Evolutionary conservation across 2,888 invertebrate species (phyloP).

Genomic region (Cynaeus angustus): DNA sequence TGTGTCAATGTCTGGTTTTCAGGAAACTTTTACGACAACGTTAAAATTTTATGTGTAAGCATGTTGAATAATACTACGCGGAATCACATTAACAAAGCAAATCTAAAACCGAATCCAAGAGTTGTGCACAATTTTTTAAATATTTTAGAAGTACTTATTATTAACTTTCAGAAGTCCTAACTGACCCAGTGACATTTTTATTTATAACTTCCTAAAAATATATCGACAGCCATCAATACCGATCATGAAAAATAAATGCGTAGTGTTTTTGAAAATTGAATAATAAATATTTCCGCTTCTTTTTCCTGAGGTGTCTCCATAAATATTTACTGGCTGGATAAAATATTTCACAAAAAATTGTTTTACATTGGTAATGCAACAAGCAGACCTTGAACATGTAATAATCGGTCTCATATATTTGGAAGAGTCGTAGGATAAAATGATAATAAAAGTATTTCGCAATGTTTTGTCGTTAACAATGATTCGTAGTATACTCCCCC

Average conservation of each 20-base stretch:
- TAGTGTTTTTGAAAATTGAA: no score
- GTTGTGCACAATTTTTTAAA: no score
- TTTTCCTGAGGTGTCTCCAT: background rate
- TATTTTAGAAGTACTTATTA: background rate
- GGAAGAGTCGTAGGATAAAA: background rate
- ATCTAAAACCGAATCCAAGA: no score
- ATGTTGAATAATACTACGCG: background rate
- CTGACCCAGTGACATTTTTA: conserved; percentile 33
- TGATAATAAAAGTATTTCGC: background rate
- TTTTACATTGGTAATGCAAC: background rate
- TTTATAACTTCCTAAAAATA: conserved; percentile 29
- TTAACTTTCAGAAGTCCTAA: conserved; percentile 11
- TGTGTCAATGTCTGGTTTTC: background rate
- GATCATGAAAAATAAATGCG: background rate
- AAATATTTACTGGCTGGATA: background rate
- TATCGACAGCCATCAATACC: background rate
- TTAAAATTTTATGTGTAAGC: background rate
- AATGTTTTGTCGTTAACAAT: no score
- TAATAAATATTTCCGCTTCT: no score
- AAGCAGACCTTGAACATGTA: background rate
- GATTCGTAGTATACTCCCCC: no score
- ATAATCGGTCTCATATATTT: background rate
- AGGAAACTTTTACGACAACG: background rate
- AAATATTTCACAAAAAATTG: conserved; percentile 6
- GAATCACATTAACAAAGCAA: background rate